Percentiles rank a stretch among this genome's conserved stretches.
Evolutionary conservation across 2,113 vertebrate genomes (phyloP).

Genomic region (Crotalus helleri): DNA sequence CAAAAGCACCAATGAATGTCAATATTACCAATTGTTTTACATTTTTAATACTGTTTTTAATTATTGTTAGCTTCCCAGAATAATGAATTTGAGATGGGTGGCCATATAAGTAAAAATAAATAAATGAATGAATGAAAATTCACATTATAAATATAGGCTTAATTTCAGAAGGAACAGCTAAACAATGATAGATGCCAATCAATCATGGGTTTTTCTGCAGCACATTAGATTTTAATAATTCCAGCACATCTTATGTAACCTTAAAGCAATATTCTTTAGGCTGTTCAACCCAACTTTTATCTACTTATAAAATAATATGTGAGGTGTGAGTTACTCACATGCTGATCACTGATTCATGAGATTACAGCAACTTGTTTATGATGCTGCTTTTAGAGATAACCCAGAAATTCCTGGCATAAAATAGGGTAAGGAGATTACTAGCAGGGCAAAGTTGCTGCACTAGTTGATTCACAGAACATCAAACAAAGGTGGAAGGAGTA

Average conservation of each 20-base stretch:
- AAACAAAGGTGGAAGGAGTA: background rate
- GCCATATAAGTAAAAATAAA: background rate
- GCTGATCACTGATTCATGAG: background rate
- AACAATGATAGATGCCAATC: background rate
- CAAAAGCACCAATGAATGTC: background rate
- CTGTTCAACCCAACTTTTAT: background rate
- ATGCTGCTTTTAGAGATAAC: background rate
- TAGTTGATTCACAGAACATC: background rate
- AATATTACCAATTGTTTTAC: background rate
- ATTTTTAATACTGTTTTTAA: background rate
- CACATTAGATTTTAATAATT: background rate
- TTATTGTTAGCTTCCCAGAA: background rate
- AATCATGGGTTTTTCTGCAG: background rate
- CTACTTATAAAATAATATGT: background rate
- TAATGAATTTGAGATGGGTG: background rate
- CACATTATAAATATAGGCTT: background rate
- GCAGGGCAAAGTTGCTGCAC: background rate
- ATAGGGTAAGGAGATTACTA: background rate
- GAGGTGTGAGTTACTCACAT: background rate
- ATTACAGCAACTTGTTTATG: background rate
- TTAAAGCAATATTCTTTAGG: background rate
- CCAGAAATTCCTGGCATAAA: background rate
- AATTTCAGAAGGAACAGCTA: background rate
- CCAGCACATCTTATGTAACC: background rate
- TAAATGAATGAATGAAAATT: background rate